Evolutionary conservation across 2,113 vertebrate genomes (phyloP).

Genomic region (Carettochelys insculpta): DNA sequence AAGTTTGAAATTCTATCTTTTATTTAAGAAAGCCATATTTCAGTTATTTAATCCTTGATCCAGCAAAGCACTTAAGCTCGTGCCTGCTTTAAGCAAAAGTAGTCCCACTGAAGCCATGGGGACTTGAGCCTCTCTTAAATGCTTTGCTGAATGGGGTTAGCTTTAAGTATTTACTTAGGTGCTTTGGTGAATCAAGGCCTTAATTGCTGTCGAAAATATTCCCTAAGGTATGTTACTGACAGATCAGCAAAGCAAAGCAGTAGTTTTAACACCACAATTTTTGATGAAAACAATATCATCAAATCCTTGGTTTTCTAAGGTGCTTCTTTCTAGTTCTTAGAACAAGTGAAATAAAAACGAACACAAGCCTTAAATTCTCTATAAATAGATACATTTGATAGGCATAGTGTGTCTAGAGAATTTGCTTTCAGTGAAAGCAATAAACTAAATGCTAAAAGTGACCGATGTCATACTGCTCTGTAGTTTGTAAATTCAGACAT

Average conservation of each 20-base stretch:
- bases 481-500: constrained; percentile 80
- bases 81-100: constrained; percentile 54
- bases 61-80: constrained; percentile 21
- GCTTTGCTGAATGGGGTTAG: constrained; percentile 48
- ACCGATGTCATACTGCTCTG: constrained; percentile 78
- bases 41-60: background rate
- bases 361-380: constrained; percentile 75
- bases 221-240: constrained; percentile 41
- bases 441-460: constrained; percentile 72
- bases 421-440: constrained; percentile 93
- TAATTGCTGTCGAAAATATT: constrained; percentile 38
- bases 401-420: constrained; percentile 78
- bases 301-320: constrained; percentile 51
- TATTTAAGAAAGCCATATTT: background rate
- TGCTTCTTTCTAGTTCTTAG: constrained; percentile 57
- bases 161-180: constrained; percentile 59
- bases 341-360: constrained; percentile 65
- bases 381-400: constrained; percentile 66
- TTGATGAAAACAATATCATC: constrained; percentile 4
- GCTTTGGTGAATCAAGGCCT: constrained; percentile 21
- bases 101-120: constrained; percentile 26
- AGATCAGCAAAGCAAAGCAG: constrained; percentile 27
- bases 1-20: constrained; percentile 36
- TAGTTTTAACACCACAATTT: constrained; percentile 35
- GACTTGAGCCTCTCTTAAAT: background rate